Base-by-base conservation (phyloP, 2,797 vertebrate species). In the Heliangelus exortis region DNA sequence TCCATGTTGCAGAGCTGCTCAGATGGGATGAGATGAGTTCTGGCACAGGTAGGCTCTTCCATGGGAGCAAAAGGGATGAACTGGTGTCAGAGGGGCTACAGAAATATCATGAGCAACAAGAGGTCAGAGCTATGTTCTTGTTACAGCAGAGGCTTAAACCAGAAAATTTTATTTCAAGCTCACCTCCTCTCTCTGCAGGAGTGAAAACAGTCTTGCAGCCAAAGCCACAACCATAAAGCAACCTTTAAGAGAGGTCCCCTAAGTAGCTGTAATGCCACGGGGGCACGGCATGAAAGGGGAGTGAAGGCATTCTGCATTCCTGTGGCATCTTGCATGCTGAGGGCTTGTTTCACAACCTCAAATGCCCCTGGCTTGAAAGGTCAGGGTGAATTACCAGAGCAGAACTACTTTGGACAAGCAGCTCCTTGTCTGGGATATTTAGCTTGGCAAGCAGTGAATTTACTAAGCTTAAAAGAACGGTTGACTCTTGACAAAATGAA, bases 391-490 rank as follows among this genome's bases (percentile, higher is more conserved):
- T 55, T 87, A 57, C 76, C 66, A 54, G 1, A 73, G 66, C 73
- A 94, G 45, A 92, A 76, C 48, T 73, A 45, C 76, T 72, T 31
- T 28, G 31, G 25, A 87, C 47, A 86, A 86, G 47, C 29, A 80
- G 15, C 34, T 88, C 55, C 84, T 93, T 71, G 48, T 84, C 69
- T 72, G 21, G 25, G 73, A 68, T 91, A 89, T 84, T 95, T 91
- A 84, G 25, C 45, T 72, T 86, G 51, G 62, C 84, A 83, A 62
- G 43, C 3, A 48, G 66, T 69, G 43, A 89, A 69, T 92, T 92
- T 83, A 50, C 57, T 71, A 66, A 90, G 73, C 76, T 66, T 81
- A 48, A 86, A 74, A 68, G 33, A 92, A 68, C 61, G 57, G 34
- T 59, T 43, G 57, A 53, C 12, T 63, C 36, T 74, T n/a, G 36